These are phyloP conservation scores for Australoheros scitulus DNA, from an alignment of 2,113 vertebrate genomes.

Conservation along the genomic window DNA sequence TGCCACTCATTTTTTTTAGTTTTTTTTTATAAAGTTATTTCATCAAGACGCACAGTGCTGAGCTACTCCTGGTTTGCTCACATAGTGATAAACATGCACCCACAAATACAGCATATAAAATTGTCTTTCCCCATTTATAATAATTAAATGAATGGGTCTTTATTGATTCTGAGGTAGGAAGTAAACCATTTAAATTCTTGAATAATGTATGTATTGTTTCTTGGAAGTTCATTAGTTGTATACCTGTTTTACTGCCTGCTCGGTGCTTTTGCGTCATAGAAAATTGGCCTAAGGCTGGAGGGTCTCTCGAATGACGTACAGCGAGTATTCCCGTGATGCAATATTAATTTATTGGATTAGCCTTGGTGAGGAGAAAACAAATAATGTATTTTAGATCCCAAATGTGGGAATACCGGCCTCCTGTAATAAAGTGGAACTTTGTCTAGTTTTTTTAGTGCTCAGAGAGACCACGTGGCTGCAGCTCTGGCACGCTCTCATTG, in stretches of 20 bases:
- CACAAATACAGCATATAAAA: too few species aligned
- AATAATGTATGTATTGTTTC: neutral
- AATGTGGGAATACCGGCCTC: neutral
- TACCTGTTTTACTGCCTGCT: neutral
- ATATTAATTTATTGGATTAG: constrained; percentile 41
- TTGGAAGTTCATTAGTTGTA: neutral
- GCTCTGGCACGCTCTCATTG: neutral
- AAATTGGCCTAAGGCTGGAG: constrained; percentile 8
- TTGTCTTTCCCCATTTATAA: too few species aligned
- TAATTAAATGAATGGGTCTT: too few species aligned
- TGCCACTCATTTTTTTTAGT: neutral
- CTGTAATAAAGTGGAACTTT: constrained; percentile 18
- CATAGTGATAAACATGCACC: neutral
- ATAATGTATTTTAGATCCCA: constrained; percentile 26
- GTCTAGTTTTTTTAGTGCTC: neutral
- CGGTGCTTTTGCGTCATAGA: neutral
- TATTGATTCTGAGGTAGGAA: too few species aligned
- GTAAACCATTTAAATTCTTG: too few species aligned
- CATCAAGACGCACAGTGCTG: neutral
- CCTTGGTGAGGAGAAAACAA: constrained; percentile 14
- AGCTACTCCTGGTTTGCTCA: too few species aligned
- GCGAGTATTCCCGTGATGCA: constrained; percentile 21
- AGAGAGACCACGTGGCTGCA: neutral
- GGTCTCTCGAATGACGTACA: constrained; percentile 11
- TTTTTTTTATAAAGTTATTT: neutral